Conservation (phyloP, 1,140 invertebrate species). For the Pseudachorutes palmiensis region DNA sequence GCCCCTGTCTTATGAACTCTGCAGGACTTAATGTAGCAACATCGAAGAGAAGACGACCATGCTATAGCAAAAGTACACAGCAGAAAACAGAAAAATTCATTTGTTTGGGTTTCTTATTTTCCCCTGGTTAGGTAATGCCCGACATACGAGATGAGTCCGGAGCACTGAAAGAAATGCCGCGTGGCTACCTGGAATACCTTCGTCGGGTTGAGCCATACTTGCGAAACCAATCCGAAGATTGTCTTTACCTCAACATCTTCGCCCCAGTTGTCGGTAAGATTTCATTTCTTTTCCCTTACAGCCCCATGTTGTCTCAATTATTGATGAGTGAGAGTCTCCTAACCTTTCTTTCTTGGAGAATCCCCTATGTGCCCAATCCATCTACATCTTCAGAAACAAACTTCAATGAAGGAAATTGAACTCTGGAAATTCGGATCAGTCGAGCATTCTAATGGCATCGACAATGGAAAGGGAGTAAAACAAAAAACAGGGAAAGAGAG, state of each 20-base stretch:
- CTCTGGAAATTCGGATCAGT: too few species aligned
- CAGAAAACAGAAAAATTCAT: neutral
- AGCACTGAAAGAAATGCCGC: constrained; percentile 48
- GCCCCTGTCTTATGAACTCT: neutral
- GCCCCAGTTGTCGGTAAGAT: constrained; percentile 52
- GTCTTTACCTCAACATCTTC: constrained; percentile 86
- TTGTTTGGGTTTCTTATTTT: neutral
- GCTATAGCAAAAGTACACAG: too few species aligned
- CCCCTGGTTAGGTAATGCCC: constrained; percentile 55
- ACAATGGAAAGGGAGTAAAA: too few species aligned
- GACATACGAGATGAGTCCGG: constrained; percentile 76
- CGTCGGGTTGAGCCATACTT: constrained; percentile 60
- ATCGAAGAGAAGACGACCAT: too few species aligned
- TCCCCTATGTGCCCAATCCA: too few species aligned
- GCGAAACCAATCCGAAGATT: constrained; percentile 78
- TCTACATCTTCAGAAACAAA: too few species aligned
- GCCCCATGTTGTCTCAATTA: neutral
- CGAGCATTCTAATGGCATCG: too few species aligned
- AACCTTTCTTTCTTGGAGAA: neutral
- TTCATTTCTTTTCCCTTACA: neutral
- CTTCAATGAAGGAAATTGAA: too few species aligned
- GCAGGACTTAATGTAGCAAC: too few species aligned
- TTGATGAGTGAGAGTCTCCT: neutral
- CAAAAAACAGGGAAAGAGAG: neutral
- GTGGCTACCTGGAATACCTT: constrained; percentile 59